Percentiles rank a stretch among this genome's conserved stretches.
phyloP scores from a whole-genome alignment of 2,113 vertebrate species.

The Hyla sarda region DNA sequence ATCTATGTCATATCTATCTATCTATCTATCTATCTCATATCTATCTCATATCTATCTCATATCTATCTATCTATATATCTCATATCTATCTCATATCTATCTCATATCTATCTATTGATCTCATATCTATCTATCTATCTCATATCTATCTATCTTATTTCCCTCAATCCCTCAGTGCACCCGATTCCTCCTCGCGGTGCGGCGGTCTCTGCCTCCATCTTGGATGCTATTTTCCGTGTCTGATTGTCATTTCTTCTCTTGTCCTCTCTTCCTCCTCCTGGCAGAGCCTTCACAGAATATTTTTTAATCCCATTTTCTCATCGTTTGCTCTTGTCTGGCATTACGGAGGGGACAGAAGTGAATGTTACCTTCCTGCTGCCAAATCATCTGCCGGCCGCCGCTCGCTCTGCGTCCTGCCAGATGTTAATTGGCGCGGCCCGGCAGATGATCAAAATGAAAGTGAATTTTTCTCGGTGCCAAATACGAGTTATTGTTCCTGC shows the following conservation, averaged over 20 bases:
- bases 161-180: no score
- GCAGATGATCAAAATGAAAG: conserved; percentile 39
- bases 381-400: conserved; percentile 16
- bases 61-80: no score
- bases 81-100: no score
- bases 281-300: neutral
- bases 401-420: conserved; percentile 6
- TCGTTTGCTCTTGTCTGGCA: conserved; percentile 27
- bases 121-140: no score
- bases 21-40: no score
- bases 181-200: no score
- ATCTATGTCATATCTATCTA: no score
- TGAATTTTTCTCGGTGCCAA: neutral
- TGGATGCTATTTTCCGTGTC: neutral
- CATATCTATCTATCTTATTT: no score
- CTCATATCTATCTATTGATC: no score
- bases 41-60: no score
- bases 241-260: neutral
- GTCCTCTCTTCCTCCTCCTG: neutral
- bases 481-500: neutral
- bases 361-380: conserved; percentile 30
- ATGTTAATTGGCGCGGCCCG: conserved; percentile 34
- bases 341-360: conserved; percentile 17
- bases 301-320: conserved; percentile 33
- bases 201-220: neutral